phyloP scores from a whole-genome alignment of 2,888 invertebrate species.

The Hololepta plana region DNA sequence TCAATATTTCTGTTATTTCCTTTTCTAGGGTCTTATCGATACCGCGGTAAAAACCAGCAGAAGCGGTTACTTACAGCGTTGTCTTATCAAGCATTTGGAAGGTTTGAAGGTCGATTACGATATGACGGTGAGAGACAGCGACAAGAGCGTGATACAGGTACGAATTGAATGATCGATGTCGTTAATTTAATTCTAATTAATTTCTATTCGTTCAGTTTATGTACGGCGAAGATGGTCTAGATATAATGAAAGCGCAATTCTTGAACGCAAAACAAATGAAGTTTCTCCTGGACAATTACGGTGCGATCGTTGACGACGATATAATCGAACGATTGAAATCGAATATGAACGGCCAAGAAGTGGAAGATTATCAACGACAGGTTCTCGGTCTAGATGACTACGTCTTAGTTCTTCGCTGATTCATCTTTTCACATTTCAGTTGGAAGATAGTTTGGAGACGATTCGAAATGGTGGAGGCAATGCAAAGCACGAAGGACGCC shows the following conservation, averaged over 20 bases:
- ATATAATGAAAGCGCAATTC: constrained; percentile 75
- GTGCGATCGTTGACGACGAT: constrained; percentile 40
- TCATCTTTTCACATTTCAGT: too few species aligned
- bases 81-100: constrained; percentile 94
- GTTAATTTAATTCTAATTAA: background rate
- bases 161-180: constrained; percentile 7
- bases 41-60: constrained; percentile 99
- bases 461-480: too few species aligned
- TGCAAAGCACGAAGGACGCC: constrained; percentile 31
- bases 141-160: constrained; percentile 78
- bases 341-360: constrained; percentile 29
- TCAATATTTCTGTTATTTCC: constrained; percentile 4
- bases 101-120: constrained; percentile 88
- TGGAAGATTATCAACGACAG: too few species aligned
- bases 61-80: constrained; percentile 93
- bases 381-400: constrained; percentile 35
- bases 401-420: background rate
- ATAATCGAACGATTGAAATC: constrained; percentile 39
- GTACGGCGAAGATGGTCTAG: constrained; percentile 89
- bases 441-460: too few species aligned
- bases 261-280: constrained; percentile 54
- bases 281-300: constrained; percentile 68
- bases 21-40: constrained; percentile 77
- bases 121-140: constrained; percentile 87
- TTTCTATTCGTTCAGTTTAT: constrained; percentile 41